Percentiles rank a stretch among this genome's conserved stretches.
Conservation (phyloP, 2,113 vertebrate genomes). For the Hemiscyllium ocellatum region DNA sequence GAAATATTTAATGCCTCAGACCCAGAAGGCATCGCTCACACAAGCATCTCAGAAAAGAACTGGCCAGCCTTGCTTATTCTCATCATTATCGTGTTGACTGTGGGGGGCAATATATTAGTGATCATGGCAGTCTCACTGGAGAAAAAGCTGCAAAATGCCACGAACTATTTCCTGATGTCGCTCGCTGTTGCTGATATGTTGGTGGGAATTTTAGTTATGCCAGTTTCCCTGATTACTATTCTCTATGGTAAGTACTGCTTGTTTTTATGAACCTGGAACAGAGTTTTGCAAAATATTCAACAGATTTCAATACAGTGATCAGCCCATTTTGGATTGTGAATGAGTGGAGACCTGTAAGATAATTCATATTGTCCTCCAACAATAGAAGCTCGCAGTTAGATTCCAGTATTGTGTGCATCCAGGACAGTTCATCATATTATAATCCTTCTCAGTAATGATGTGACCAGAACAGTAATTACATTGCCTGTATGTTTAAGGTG, state of each 20-base stretch:
- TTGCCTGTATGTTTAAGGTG: background rate
- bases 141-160: constrained; percentile 96
- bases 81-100: constrained; percentile 85
- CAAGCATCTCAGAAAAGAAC: constrained; percentile 70
- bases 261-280: background rate
- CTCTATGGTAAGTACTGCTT: constrained; percentile 80
- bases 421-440: background rate
- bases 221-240: constrained; percentile 86
- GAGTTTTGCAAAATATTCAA: background rate
- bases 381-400: background rate
- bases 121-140: constrained; percentile 94
- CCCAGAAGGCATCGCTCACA: constrained; percentile 49
- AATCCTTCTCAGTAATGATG: background rate
- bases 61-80: constrained; percentile 91
- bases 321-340: background rate
- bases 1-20: constrained; percentile 52
- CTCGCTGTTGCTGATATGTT: constrained; percentile 94
- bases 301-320: background rate
- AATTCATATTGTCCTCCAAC: background rate
- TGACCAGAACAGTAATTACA: background rate
- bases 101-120: constrained; percentile 91
- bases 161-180: constrained; percentile 95
- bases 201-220: constrained; percentile 97
- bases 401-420: background rate
- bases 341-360: background rate